Base-by-base conservation (phyloP, 2,888 invertebrate species). In the Philonicus albiceps region DNA sequence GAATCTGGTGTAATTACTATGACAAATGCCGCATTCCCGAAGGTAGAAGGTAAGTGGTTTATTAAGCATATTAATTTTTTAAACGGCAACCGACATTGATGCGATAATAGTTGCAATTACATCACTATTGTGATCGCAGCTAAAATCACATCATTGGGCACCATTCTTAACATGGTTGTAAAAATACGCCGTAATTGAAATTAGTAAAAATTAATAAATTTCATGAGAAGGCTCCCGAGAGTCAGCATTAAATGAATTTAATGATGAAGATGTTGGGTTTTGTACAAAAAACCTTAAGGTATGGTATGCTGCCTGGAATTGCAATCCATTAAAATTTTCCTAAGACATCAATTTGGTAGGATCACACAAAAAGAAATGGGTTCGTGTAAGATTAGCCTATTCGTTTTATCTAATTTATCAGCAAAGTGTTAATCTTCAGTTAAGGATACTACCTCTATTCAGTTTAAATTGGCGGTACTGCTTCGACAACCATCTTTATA, bases 11-110 rank as follows among this genome's bases (percentile, higher is more conserved):
- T 91, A 74, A 89, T 92, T 30, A 91, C 91, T 0, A 87, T 92
- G 37, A 92, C 91, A 3, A 92, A 92, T 88, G 91, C 92, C 30
- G 89, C 91, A 75, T 91, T 90, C 88, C 90, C 89, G 40, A 73
- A 84, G 7, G 40, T 43, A 16, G 73, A 84, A 73, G 73, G 84
- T 84, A 84, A 91, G 92, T 90, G 49, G n/a, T 43, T n/a, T 49
- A n/a, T 2, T 19, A n/a, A 49, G 19, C 49, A 16, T 49, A 49
- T 43, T 43, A 13, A 4, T 49, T 6, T 49, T n/a, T 6, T 49
- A 16, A 49, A 49, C 3, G 5, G 16, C n/a, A n/a, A 16, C n/a
- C n/a, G 2, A 49, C 0, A n/a, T 27, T 22, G 64, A 8, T 8
- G 19, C 7, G 55, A 55, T n/a, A 55, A n/a, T 55, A 19, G 53